Conservation (phyloP, 2,888 invertebrate genomes). For the Diarsia brunnea region DNA sequence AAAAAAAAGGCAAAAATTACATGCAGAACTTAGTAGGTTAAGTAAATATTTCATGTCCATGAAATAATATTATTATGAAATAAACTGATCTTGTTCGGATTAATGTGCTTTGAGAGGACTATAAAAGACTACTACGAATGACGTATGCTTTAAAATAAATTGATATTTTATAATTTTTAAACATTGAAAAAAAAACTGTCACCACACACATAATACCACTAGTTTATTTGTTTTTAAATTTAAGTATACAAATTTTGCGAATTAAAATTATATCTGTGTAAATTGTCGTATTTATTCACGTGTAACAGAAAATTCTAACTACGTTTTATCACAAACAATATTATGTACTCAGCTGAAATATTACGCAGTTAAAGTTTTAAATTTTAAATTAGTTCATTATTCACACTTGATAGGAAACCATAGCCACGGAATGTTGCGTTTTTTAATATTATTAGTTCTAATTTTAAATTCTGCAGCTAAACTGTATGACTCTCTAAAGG, state of each 20-base stretch:
- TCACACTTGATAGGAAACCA: slow-evolving; percentile 17
- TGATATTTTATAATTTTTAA: slow-evolving; percentile 22
- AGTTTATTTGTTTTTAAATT: neutral
- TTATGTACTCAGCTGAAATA: slow-evolving; percentile 57
- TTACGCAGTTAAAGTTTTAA: slow-evolving; percentile 31
- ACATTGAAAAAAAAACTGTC: neutral
- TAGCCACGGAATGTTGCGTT: slow-evolving; percentile 43
- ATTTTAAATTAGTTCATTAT: slow-evolving; percentile 35
- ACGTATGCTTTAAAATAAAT: neutral
- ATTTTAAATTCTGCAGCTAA: slow-evolving; percentile 44
- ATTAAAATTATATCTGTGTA: neutral
- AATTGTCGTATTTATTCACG: neutral
- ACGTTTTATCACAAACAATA: neutral
- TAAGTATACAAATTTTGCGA: neutral
- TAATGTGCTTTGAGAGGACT: neutral
- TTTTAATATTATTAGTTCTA: slow-evolving; percentile 30
- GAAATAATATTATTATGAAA: neutral
- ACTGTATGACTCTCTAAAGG: slow-evolving; percentile 4
- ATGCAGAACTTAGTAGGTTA: neutral
- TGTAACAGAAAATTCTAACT: slow-evolving; percentile 3
- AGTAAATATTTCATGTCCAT: too few relatives aligned
- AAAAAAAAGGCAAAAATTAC: neutral
- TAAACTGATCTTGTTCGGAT: slow-evolving; percentile 28
- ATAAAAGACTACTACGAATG: slow-evolving; percentile 5
- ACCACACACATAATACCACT: neutral